Evolutionary conservation across 2,113 vertebrate species (phyloP), one percentile per base, ranked within the genome.

Genomic region (Myiagra hebetior): DNA sequence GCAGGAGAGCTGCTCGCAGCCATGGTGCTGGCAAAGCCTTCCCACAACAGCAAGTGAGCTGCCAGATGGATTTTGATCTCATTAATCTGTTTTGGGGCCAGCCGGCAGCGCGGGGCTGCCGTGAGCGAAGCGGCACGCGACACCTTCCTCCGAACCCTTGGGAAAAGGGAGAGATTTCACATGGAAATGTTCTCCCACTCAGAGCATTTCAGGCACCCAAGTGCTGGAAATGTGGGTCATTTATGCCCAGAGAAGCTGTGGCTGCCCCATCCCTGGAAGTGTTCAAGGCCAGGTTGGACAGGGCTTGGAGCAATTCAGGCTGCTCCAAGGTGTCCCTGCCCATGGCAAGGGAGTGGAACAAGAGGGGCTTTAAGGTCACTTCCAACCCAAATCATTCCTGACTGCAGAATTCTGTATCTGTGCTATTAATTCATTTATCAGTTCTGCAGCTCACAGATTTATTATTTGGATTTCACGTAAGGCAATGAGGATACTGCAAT

Each of bases 31-130:
- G 85, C 83, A 69, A 91, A 91, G 59, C 75, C 67, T 53, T 52
- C 76, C 91, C 63, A 39, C 47, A 13, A 82, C 89, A 91, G 87
- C 56, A 18, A 96, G 65, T 0, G 31, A 92, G 67, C 83, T 93
- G 97, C 93, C 95, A 94, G 75, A 85, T 96, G 96, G 96, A 97
- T 96, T 94, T 59, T 83, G 78, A 95, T 74, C 94, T 95, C 85
- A 91, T 96, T 95, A 92, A 91, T 83, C 80, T 76, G 63, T 44
- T 56, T 37, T 2, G 27, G 85, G 69, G 70, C 59, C 75, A 87
- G 74, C 22, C 52, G 1, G 63, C 85, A 56, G 91, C 21, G 2
- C 15, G 5, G 65, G 46, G 73, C 82, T 59, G 55, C 73, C 5
- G 2, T 20, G 50, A 68, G 91, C 8, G 0, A 59, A 73, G 74